These are phyloP conservation scores for Muraenolepis orangiensis DNA, from an alignment of 2,797 vertebrate genomes.

Conservation along the genomic window DNA sequence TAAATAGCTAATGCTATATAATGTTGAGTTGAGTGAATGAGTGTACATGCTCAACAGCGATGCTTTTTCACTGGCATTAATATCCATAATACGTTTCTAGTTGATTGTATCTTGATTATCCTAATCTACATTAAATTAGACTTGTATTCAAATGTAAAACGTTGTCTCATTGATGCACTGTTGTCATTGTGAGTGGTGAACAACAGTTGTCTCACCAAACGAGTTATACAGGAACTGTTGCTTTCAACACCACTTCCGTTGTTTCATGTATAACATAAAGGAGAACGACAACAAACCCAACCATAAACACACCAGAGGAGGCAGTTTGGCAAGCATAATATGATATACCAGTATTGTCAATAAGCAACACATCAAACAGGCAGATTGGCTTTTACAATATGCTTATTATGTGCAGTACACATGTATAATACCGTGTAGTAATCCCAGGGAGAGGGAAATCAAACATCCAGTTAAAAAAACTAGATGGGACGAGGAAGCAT, in stretches of 20 bases:
- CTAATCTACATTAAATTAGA: neutral
- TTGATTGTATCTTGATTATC: neutral
- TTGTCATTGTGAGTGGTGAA: neutral
- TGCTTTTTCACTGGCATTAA: neutral
- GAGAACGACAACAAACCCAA: neutral
- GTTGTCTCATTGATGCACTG: neutral
- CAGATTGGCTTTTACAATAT: neutral
- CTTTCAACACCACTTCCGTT: neutral
- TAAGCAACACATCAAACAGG: neutral
- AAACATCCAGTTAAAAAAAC: no score
- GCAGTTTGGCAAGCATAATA: neutral
- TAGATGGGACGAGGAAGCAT: no score
- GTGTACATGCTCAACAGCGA: neutral
- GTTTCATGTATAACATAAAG: neutral
- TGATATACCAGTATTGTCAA: no score
- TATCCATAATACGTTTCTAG: neutral
- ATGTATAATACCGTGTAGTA: neutral
- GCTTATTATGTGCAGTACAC: neutral
- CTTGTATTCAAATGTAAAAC: neutral
- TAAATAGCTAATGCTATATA: neutral
- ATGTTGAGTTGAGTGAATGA: neutral
- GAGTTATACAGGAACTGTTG: constrained; percentile 3
- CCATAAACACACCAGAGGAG: neutral
- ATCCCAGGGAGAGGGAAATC: neutral
- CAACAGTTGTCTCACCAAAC: neutral